Evolutionary conservation across 2,888 invertebrate species (phyloP), one percentile per base, ranked within the genome.

Genomic region (Chymomyza fuscimana): DNA sequence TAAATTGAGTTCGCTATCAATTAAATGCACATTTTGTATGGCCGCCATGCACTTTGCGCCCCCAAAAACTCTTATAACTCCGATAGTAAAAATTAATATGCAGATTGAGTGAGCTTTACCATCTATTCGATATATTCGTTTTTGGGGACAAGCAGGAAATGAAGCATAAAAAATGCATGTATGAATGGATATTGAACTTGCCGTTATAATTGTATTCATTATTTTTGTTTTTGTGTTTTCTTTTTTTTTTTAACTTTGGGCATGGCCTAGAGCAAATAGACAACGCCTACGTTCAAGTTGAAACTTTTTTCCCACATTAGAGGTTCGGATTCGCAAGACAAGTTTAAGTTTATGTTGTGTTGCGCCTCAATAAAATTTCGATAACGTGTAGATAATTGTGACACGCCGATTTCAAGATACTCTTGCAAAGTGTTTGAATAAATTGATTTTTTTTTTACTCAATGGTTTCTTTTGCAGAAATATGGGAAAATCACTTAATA

Each of bases 21-120:
- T 88, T 88, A 85, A 86, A 86, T 88, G 79, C 72, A 84, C 83
- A 84, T 84, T 87, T 81, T 72, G 83, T 84, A 84, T 87, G 83
- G 87, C 83, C 86, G 87, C 83, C 85, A 69, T 88, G 87, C 88
- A 83, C 82, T 81, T 86, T 86, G 70, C 72, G 69, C 66, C 70
- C 67, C 59, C 10, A 46, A 59, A 25, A 22, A 46, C 40, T 9
- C 9, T 25, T 40, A 32, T 46, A 16, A 62, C 40, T 15, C 50
- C 59, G 22, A 60, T 32, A 16, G 60, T 40, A 16, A 7, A 62
- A 80, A 88, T 86, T 88, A 86, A 88, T 88, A 86, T 86, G 85
- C 85, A 86, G 19, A 60, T 60, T 61, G 32, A 46, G 40, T 19
- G 25, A 58, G 58, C 25, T 58, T 58, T 58, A 22, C 51, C 40